These are phyloP conservation scores for Gymnoscelis rufifasciata DNA, from an alignment of 2,888 invertebrate genomes.

Conservation along the genomic window DNA sequence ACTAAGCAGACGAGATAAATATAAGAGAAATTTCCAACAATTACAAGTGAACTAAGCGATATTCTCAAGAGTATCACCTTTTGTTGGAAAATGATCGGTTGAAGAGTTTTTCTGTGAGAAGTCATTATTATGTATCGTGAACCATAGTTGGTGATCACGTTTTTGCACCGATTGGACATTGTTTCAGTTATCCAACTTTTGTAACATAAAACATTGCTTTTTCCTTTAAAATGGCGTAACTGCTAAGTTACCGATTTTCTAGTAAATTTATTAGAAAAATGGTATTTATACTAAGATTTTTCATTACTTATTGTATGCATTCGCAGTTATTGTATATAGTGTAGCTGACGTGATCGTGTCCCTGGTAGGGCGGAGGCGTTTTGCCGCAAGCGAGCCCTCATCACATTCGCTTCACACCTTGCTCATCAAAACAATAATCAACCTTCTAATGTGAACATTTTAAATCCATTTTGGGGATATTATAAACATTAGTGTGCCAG, in stretches of 20 bases:
- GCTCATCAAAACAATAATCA: conserved; percentile 54
- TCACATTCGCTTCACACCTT: conserved; percentile 68
- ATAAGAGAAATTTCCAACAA: conserved; percentile 16
- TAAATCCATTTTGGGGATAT: conserved; percentile 65
- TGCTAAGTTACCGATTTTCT: conserved; percentile 24
- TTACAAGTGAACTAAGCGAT: conserved; percentile 9
- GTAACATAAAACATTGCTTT: conserved; percentile 25
- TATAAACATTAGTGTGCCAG: conserved; percentile 64
- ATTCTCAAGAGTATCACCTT: conserved; percentile 21
- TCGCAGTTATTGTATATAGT: conserved; percentile 66
- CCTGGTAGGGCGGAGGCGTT: conserved; percentile 59
- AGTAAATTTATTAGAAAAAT: conserved; percentile 31
- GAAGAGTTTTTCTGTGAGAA: conserved; percentile 41
- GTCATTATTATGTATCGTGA: conserved; percentile 37
- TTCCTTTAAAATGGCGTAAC: conserved; percentile 22
- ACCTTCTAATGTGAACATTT: conserved; percentile 74
- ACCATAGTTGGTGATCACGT: conserved; percentile 34
- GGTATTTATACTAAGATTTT: conserved; percentile 49
- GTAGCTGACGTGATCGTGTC: conserved; percentile 64
- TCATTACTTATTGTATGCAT: conserved; percentile 52
- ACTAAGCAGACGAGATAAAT: conserved; percentile 1
- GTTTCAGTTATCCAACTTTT: conserved; percentile 36
- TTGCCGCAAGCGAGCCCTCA: conserved; percentile 53
- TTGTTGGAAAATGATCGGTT: conserved; percentile 19
- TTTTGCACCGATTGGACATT: conserved; percentile 62